Evolutionary conservation across 2,888 invertebrate species (phyloP).

Genomic region (Dastarcus helophoroides): DNA sequence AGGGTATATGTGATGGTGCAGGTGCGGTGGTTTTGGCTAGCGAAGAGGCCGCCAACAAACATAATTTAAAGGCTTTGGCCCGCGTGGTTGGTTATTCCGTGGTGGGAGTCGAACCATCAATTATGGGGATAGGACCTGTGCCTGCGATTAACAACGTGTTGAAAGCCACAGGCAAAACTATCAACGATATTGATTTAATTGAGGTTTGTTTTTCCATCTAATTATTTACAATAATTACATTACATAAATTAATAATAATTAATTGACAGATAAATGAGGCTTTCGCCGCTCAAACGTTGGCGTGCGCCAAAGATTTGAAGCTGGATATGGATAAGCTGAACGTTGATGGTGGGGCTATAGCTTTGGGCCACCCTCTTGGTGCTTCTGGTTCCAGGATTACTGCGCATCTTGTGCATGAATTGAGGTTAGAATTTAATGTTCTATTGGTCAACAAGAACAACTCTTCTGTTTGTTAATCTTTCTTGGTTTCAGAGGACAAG

Average conservation of each 20-base stretch:
- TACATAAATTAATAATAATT: background rate
- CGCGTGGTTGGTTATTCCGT: conserved; percentile 83
- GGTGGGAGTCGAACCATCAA: conserved; percentile 91
- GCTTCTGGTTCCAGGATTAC: conserved; percentile 91
- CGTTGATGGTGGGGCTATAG: conserved; percentile 93
- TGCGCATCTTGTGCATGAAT: conserved; percentile 80
- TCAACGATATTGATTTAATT: conserved; percentile 84
- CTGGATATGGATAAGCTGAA: conserved; percentile 82
- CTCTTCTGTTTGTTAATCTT: no score
- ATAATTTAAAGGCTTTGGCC: conserved; percentile 79
- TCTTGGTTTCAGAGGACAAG: no score
- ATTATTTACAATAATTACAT: conserved; percentile 1
- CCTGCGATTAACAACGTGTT: conserved; percentile 84
- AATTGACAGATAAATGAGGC: conserved; percentile 86
- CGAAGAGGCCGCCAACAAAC: conserved; percentile 74
- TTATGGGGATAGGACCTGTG: conserved; percentile 97
- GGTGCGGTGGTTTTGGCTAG: conserved; percentile 83
- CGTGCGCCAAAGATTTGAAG: conserved; percentile 81
- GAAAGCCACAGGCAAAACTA: conserved; percentile 60
- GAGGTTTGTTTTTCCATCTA: conserved; percentile 50
- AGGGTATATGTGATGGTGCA: conserved; percentile 98
- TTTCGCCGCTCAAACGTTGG: conserved; percentile 87
- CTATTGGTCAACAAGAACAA: no score
- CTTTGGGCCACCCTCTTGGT: conserved; percentile 93
- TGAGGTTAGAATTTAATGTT: conserved; percentile 50